phyloP scores from a whole-genome alignment of 1,140 invertebrate genomes.

The Sycophaga agraensis region DNA sequence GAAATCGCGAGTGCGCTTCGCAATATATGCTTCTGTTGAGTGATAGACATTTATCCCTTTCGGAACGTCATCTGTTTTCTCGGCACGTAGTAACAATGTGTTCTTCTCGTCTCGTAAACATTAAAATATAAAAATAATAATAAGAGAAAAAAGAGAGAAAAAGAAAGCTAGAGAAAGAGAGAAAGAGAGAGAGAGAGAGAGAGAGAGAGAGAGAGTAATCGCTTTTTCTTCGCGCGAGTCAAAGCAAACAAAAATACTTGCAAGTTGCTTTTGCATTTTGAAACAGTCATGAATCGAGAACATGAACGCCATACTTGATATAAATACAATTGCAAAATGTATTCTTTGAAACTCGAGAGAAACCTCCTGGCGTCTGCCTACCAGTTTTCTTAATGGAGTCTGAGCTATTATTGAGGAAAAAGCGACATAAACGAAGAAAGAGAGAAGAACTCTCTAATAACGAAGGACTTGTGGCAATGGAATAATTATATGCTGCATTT shows the following conservation, averaged over 20 bases:
- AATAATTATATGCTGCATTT: too few relatives aligned
- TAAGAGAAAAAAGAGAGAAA: slow-evolving; percentile 3
- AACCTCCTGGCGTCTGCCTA: too few relatives aligned
- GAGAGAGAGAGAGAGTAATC: neutral
- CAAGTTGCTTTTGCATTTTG: neutral
- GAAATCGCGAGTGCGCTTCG: too few relatives aligned
- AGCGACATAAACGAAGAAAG: too few relatives aligned
- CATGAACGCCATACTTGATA: neutral
- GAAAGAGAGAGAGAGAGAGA: neutral
- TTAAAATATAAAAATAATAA: too few relatives aligned
- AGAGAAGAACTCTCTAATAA: too few relatives aligned
- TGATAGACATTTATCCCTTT: too few relatives aligned
- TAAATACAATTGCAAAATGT: neutral
- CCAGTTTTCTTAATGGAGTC: neutral
- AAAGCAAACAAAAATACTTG: neutral
- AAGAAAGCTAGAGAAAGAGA: neutral
- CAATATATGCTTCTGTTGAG: too few relatives aligned
- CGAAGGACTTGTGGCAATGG: too few relatives aligned
- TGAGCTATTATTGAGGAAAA: neutral
- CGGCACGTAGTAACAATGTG: too few relatives aligned
- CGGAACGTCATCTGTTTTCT: too few relatives aligned
- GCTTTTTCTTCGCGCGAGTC: neutral
- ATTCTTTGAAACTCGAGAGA: neutral
- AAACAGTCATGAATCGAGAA: neutral
- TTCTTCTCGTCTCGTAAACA: too few relatives aligned